A percentile compares a stretch with the other conserved stretches of the same genome.
phyloP scores from a whole-genome alignment of 2,888 invertebrate genomes.

The Pristionchus mayeri region DNA sequence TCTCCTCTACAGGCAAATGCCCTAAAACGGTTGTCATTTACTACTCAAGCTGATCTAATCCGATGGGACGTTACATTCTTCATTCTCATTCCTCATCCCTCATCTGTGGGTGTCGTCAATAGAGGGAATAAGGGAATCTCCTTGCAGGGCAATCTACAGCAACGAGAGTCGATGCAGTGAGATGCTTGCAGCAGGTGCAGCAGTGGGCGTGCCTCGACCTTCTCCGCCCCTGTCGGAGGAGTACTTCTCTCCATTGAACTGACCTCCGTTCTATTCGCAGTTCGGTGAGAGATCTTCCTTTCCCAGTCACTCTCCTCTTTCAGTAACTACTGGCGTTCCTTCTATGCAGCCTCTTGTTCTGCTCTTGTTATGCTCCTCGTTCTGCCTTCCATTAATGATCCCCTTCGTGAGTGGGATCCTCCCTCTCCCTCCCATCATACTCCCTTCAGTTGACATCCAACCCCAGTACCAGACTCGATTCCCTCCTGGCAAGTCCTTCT shows the following conservation, averaged over 20 bases:
- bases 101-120: too few species aligned
- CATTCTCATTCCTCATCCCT: too few species aligned
- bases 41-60: too few species aligned
- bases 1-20: too few species aligned
- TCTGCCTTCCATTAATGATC: conserved; percentile 10
- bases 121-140: too few species aligned
- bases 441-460: conserved; percentile 36
- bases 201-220: conserved; percentile 40
- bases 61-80: background rate
- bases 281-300: background rate
- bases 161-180: conserved; percentile 21
- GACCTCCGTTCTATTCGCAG: conserved; percentile 18
- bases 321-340: conserved; percentile 34
- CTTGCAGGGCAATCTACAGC: conserved; percentile 9
- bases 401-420: background rate
- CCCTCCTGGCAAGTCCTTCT: background rate
- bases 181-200: conserved; percentile 47
- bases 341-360: background rate
- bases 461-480: conserved; percentile 18
- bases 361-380: conserved; percentile 23
- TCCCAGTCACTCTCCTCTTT: background rate
- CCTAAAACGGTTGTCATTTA: too few species aligned
- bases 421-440: too few species aligned
- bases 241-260: conserved; percentile 13
- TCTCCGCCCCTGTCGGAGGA: conserved; percentile 17